Conservation (phyloP, 2,797 vertebrate genomes). For the Falco columbarius region DNA sequence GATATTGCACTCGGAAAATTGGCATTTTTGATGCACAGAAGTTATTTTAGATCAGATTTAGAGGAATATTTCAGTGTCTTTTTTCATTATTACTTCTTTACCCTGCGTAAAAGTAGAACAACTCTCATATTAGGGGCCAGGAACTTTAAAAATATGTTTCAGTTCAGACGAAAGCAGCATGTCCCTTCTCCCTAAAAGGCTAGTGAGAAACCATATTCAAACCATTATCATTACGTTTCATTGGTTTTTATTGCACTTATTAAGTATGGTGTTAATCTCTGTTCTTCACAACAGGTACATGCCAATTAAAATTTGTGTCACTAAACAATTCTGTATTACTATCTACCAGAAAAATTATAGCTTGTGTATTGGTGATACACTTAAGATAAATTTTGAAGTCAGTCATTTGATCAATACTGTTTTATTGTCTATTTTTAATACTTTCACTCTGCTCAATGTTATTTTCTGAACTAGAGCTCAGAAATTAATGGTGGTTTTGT, state of each 20-base stretch:
- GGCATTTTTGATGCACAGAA: not conserved
- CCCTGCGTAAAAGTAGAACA: not conserved
- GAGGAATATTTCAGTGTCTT: not conserved
- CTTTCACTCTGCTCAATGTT: not conserved
- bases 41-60: not conserved
- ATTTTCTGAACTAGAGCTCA: not conserved
- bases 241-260: not conserved
- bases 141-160: not conserved
- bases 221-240: not conserved
- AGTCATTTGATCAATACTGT: not conserved
- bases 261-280: not conserved
- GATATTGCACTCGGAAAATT: not conserved
- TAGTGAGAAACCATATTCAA: not conserved
- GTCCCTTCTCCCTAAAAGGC: not conserved
- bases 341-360: not conserved
- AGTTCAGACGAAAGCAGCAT: not conserved
- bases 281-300: not conserved
- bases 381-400: not conserved
- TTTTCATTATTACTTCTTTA: not conserved
- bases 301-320: not conserved
- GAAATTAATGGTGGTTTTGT: not conserved
- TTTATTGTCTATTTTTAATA: not conserved
- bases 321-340: not conserved
- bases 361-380: not conserved
- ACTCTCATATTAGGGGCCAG: not conserved